Evolutionary conservation across 2,113 vertebrate genomes (phyloP).

Genomic region (Ceyx margarethae): DNA sequence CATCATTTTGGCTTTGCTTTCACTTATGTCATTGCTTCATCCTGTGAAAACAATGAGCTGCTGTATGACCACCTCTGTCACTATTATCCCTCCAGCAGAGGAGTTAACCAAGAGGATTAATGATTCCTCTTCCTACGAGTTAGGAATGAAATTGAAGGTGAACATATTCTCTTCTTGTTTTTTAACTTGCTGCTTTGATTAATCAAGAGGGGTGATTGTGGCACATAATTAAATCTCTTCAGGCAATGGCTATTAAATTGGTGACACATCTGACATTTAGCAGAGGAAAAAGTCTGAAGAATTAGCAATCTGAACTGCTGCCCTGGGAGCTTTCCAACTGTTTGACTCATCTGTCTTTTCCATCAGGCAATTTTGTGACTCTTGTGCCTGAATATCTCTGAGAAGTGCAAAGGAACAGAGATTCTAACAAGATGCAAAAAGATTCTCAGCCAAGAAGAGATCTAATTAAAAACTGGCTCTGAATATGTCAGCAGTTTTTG

Average conservation of each 20-base stretch:
- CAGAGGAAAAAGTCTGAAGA: background rate
- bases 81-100: background rate
- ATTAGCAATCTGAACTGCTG: background rate
- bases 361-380: slow-evolving; percentile 10
- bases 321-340: slow-evolving; percentile 26
- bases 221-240: slow-evolving; percentile 5
- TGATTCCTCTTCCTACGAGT: background rate
- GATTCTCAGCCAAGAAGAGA: background rate
- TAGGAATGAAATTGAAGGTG: background rate
- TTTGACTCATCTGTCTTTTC: slow-evolving; percentile 50
- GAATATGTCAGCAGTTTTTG: slow-evolving; percentile 72
- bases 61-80: background rate
- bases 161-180: background rate
- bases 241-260: background rate
- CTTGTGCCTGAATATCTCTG: background rate
- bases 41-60: background rate
- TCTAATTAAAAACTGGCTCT: slow-evolving; percentile 36
- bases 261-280: slow-evolving; percentile 35
- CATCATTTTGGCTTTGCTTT: background rate
- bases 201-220: background rate
- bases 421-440: slow-evolving; percentile 14
- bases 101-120: background rate
- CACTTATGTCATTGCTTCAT: background rate
- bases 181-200: background rate
- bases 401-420: background rate